Evolutionary conservation across 2,797 vertebrate species (phyloP), one percentile per base, ranked within the genome.

Genomic region (Falco cherrug): DNA sequence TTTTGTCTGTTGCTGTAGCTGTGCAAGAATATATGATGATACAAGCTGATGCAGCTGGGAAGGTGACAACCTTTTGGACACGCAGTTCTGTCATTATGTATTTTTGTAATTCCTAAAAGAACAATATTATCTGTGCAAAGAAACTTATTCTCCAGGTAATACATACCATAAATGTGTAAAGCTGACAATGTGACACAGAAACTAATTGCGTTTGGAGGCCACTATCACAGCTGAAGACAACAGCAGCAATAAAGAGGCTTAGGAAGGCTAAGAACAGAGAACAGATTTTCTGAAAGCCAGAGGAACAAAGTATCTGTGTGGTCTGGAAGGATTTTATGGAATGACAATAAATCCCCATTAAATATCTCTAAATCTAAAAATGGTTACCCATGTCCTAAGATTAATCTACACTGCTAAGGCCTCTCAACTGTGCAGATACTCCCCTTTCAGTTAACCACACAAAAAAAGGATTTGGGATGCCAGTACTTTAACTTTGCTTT

Each of bases 271-370:
- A 91, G 56, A 31, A 83, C 4, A 82, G 59, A n/a, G 43, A 90
- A 93, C 51, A 91, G 64, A 89, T 89, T 93, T 96, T 50, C 71
- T 87, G 41, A 93, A 93, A 89, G 74, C 33, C 51, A 60, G 89
- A 83, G 71, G n/a, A 96, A 71, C 39, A 24, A 77, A 91, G 35
- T 57, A 47, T 37, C 67, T 63, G 15, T 68, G 77, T 59, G n/a
- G 37, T 65, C 57, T 92, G 69, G 79, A 93, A 83, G 41, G 53
- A 74, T 75, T 93, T 93, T 81, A 69, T 18, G 67, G 84, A 93
- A 90, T 45, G 43, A 51, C 20, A 91, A 68, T n/a, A 95, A 90
- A 87, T 80, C 15, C n/a, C 37, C 37, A 53, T 90, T 82, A 90
- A 48, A 51, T 37, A 79, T 31, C 43, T 54, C 31, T 56, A 74